These are phyloP conservation scores for Epistrophella euchroma DNA, from an alignment of 2,888 invertebrate genomes.

Conservation along the genomic window DNA sequence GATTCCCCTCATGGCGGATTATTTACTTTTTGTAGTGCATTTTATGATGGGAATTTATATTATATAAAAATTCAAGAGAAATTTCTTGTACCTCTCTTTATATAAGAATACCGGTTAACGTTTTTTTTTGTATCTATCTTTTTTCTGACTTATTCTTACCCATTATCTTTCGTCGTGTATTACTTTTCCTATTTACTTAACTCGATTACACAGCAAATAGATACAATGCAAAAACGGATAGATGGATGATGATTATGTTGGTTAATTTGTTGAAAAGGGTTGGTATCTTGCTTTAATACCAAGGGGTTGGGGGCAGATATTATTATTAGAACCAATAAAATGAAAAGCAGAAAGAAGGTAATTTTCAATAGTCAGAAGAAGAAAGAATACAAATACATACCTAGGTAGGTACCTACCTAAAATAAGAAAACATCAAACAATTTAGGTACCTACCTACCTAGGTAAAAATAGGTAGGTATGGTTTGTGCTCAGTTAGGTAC, in stretches of 20 bases:
- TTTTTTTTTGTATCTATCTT: constrained; percentile 13
- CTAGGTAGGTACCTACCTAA: too few species aligned
- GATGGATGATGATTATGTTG: constrained; percentile 54
- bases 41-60: constrained; percentile 4
- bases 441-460: too few species aligned
- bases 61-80: constrained; percentile 9
- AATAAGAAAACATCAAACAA: too few species aligned
- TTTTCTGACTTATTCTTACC: neutral
- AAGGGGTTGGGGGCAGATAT: neutral
- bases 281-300: neutral
- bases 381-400: too few species aligned
- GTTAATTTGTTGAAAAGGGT: constrained; percentile 50
- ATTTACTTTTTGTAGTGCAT: constrained; percentile 35
- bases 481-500: constrained; percentile 60
- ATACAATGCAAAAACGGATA: constrained; percentile 60
- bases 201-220: constrained; percentile 56
- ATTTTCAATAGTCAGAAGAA: constrained; percentile 34
- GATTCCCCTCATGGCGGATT: constrained; percentile 43
- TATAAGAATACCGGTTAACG: neutral
- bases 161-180: constrained; percentile 35
- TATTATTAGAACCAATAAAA: neutral
- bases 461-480: too few species aligned
- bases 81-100: neutral
- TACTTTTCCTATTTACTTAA: constrained; percentile 70
- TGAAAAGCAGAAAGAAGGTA: constrained; percentile 21